Evolutionary conservation across 92 coral and sea anemone species (phyloP).

Genomic region (Zoanthus gigantus): DNA sequence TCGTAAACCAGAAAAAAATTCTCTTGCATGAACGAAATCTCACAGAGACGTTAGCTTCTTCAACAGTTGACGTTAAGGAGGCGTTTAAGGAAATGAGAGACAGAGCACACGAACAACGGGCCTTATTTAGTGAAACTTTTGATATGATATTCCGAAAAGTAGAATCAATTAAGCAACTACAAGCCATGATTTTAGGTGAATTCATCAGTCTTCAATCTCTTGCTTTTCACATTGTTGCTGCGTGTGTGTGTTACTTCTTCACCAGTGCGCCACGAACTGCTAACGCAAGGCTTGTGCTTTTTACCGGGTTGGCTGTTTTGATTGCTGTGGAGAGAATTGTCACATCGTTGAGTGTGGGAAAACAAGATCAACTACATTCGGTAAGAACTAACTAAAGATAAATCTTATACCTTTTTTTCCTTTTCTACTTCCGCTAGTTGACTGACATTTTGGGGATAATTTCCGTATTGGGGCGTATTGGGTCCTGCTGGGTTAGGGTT

Average conservation of each 20-base stretch:
- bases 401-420: not conserved
- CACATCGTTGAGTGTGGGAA: slow-evolving; percentile 76
- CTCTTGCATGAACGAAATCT: slow-evolving; percentile 75
- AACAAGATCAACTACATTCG: slow-evolving; percentile 65
- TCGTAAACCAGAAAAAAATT: slow-evolving; percentile 86
- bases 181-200: slow-evolving; percentile 97
- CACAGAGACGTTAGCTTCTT: slow-evolving; percentile 77
- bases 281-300: slow-evolving; percentile 85
- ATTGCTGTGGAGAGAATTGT: slow-evolving; percentile 81
- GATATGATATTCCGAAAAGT: slow-evolving; percentile 91
- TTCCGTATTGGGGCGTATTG: no score
- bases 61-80: slow-evolving; percentile 82
- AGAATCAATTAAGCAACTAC: slow-evolving; percentile 87
- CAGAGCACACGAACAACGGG: slow-evolving; percentile 86
- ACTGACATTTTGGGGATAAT: no score
- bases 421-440: no score
- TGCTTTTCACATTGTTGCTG: slow-evolving; percentile 90
- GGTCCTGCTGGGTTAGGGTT: no score
- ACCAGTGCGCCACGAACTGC: slow-evolving; percentile 98
- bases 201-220: slow-evolving; percentile 95
- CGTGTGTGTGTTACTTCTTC: slow-evolving; percentile 87
- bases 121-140: slow-evolving; percentile 91
- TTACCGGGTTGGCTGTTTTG: slow-evolving; percentile 72
- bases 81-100: slow-evolving; percentile 93
- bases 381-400: not conserved